Evolutionary conservation across 2,797 vertebrate genomes (phyloP).

Genomic region (Lepilemur septentrionalis): DNA sequence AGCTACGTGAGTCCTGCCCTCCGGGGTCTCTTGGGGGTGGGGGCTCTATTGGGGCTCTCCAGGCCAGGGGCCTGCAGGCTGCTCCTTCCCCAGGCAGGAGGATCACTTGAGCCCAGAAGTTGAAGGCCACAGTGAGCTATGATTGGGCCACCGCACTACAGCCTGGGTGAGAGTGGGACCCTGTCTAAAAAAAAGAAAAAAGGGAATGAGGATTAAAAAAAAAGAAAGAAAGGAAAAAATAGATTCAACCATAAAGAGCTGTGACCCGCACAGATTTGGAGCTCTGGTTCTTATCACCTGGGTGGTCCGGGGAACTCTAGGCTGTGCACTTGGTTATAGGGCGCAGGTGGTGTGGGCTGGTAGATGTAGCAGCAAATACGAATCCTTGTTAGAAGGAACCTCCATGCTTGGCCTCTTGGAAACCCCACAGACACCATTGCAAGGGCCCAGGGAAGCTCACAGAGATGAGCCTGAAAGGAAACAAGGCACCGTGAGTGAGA

Average conservation of each 20-base stretch:
- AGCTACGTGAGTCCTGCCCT: too few species aligned
- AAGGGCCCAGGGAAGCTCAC: background rate
- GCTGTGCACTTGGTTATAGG: background rate
- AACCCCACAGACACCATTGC: background rate
- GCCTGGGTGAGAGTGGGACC: background rate
- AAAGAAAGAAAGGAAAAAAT: background rate
- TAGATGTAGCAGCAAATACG: background rate
- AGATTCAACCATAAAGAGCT: too few species aligned
- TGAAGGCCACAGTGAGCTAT: background rate
- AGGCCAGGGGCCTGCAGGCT: too few species aligned
- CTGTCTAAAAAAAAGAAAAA: background rate
- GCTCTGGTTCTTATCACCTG: too few species aligned
- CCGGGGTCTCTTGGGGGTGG: too few species aligned
- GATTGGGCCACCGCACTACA: background rate
- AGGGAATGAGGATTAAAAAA: too few species aligned
- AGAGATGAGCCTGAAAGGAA: background rate
- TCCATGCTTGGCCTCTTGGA: background rate
- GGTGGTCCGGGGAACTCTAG: background rate
- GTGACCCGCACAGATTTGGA: background rate
- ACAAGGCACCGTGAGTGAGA: background rate
- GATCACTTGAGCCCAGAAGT: background rate
- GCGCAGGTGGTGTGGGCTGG: background rate
- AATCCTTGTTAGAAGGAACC: background rate
- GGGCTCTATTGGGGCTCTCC: too few species aligned
- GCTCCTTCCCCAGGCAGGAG: too few species aligned